Percentiles rank a stretch among this genome's conserved stretches.
phyloP scores from a whole-genome alignment of 2,797 vertebrate genomes.

The Decapterus maruadsi region DNA sequence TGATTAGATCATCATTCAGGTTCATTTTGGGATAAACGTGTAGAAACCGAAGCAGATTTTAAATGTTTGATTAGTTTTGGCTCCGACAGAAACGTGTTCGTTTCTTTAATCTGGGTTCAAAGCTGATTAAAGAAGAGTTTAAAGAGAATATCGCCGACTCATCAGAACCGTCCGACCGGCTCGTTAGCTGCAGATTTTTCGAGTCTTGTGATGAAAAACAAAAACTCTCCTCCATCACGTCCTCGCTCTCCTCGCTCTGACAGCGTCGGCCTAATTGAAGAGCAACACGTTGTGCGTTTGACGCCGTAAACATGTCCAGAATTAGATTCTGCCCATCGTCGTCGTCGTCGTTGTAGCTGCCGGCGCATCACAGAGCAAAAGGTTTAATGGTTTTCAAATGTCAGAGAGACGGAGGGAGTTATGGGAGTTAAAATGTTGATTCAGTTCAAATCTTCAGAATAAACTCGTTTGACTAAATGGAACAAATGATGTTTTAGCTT shows the following conservation, averaged over 20 bases:
- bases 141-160: not conserved
- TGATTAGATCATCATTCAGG: too few relatives aligned
- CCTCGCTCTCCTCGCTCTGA: slow-evolving; percentile 16
- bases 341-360: slow-evolving; percentile 3
- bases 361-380: slow-evolving; percentile 36
- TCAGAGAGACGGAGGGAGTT: slow-evolving; percentile 27
- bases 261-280: slow-evolving; percentile 38
- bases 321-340: slow-evolving; percentile 42
- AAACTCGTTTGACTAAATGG: too few relatives aligned
- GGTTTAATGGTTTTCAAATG: slow-evolving; percentile 70
- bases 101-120: not conserved
- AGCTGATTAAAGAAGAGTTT: not conserved
- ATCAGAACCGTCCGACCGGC: slow-evolving; percentile 1
- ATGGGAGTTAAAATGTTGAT: too few relatives aligned
- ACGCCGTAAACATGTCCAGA: slow-evolving; percentile 41
- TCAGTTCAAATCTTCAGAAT: too few relatives aligned
- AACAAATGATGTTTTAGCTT: too few relatives aligned
- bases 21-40: too few relatives aligned
- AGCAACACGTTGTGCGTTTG: slow-evolving; percentile 35
- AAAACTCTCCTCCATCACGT: not conserved
- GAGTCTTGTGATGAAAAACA: not conserved
- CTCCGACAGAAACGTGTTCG: not conserved
- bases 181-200: slow-evolving; percentile 27
- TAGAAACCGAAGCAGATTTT: not conserved
- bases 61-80: not conserved